Conservation (phyloP, 1,140 invertebrate species). For the Formica exsecta region DNA sequence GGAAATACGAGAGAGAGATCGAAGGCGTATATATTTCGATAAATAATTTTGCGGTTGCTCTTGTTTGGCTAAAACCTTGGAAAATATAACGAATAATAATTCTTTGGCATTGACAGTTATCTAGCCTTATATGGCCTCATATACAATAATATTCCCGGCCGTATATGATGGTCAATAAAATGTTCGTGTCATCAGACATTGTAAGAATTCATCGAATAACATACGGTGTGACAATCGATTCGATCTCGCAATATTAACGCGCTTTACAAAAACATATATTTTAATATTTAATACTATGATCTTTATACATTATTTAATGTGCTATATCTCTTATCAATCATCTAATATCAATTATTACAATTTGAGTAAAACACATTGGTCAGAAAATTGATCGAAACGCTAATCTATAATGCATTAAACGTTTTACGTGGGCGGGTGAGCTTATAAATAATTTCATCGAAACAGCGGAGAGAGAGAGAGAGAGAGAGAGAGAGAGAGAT, state of each 20-base stretch:
- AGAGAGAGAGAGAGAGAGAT: no score
- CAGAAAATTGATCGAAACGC: background rate
- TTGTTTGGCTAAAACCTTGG: constrained; percentile 11
- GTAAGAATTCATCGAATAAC: background rate
- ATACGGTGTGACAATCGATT: constrained; percentile 26
- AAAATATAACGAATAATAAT: background rate
- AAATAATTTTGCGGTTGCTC: constrained; percentile 15
- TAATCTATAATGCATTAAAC: constrained; percentile 37
- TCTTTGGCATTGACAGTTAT: background rate
- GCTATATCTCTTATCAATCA: background rate
- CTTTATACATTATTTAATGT: background rate
- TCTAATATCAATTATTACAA: constrained; percentile 9
- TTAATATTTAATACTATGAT: background rate
- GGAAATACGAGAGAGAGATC: background rate
- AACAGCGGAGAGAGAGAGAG: background rate
- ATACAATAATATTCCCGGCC: constrained; percentile 32
- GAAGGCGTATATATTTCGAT: background rate
- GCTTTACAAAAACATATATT: background rate
- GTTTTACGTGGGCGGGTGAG: constrained; percentile 10
- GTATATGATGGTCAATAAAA: constrained; percentile 40
- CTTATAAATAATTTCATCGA: constrained; percentile 41
- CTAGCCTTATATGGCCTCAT: constrained; percentile 14
- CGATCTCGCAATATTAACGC: background rate
- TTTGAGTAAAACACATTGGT: background rate
- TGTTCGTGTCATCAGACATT: constrained; percentile 26